phyloP scores from a whole-genome alignment of 2,113 vertebrate species.

The Porphyrio hochstetteri region DNA sequence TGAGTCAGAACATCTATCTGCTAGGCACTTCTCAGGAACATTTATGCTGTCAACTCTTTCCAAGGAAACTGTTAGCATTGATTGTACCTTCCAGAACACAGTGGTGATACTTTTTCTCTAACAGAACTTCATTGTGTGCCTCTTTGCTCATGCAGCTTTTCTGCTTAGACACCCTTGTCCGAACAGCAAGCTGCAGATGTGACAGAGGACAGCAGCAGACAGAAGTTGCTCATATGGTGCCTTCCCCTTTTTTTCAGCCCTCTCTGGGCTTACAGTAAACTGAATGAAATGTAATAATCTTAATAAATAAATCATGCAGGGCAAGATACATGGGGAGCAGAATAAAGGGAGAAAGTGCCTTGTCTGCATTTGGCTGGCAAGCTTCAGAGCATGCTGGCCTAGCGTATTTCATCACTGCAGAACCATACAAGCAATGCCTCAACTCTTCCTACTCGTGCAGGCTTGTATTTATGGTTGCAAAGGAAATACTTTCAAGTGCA shows the following conservation, averaged over 20 bases:
- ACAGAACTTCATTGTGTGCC: background rate
- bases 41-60: background rate
- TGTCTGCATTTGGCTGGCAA: background rate
- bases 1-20: background rate
- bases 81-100: background rate
- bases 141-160: slow-evolving; percentile 6
- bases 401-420: background rate
- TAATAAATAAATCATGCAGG: slow-evolving; percentile 6
- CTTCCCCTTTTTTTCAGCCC: background rate
- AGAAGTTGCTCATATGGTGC: background rate
- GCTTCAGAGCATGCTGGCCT: background rate
- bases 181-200: background rate
- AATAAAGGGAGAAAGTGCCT: background rate
- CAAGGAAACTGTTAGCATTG: slow-evolving; percentile 17
- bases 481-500: slow-evolving; percentile 1
- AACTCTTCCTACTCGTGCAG: background rate
- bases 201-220: background rate
- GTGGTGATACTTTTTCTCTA: background rate
- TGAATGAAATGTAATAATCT: background rate
- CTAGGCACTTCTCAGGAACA: background rate
- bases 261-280: background rate
- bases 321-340: background rate
- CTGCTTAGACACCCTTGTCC: background rate
- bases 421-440: background rate
- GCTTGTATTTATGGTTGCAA: background rate